Conservation (phyloP, 2,888 invertebrate species). For the Odontocerum albicorne region DNA sequence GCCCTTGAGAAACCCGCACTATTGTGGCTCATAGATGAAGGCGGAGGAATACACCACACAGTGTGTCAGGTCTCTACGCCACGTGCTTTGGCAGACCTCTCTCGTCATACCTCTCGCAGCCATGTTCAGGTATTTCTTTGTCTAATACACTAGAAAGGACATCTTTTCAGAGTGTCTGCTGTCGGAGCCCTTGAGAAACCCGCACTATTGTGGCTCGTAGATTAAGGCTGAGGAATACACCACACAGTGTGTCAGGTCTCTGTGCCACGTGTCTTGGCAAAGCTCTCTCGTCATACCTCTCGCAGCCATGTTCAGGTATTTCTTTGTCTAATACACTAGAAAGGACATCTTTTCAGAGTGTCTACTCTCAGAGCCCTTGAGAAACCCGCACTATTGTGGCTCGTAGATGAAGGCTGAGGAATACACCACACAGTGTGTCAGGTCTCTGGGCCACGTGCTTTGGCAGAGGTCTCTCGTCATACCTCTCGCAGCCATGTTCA, state of each 20-base stretch:
- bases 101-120: slow-evolving; percentile 64
- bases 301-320: slow-evolving; percentile 70
- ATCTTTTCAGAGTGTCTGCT: slow-evolving; percentile 64
- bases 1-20: slow-evolving; percentile 52
- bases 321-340: too few relatives aligned
- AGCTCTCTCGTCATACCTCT: slow-evolving; percentile 62
- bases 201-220: slow-evolving; percentile 61
- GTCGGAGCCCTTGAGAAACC: slow-evolving; percentile 49
- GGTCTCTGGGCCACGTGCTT: slow-evolving; percentile 59
- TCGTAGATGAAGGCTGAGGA: slow-evolving; percentile 60
- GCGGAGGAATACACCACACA: slow-evolving; percentile 62
- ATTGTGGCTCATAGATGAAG: slow-evolving; percentile 60
- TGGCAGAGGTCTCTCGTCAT: slow-evolving; percentile 64
- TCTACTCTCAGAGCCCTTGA: slow-evolving; percentile 54
- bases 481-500: slow-evolving; percentile 68
- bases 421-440: slow-evolving; percentile 62
- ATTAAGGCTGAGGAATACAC: slow-evolving; percentile 63
- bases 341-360: slow-evolving; percentile 67
- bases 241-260: slow-evolving; percentile 58
- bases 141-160: too few relatives aligned
- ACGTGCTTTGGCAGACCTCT: slow-evolving; percentile 59
- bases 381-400: slow-evolving; percentile 57
- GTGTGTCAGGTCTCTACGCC: slow-evolving; percentile 62
- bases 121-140: slow-evolving; percentile 75
- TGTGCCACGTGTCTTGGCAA: slow-evolving; percentile 64